Base-by-base conservation (phyloP, 2,888 invertebrate genomes). In the Blastobasis adustella region DNA sequence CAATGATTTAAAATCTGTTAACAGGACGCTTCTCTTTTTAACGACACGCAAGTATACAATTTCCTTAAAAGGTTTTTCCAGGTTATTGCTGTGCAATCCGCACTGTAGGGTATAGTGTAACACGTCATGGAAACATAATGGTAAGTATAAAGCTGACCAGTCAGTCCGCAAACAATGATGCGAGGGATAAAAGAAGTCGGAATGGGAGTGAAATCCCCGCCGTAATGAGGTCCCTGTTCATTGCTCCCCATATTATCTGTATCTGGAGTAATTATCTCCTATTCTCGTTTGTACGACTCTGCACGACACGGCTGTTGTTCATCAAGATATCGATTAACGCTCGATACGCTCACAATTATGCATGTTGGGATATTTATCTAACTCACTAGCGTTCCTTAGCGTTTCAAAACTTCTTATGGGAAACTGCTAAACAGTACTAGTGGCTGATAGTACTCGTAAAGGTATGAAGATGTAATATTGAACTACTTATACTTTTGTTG, bases 1-100 rank as follows among this genome's bases (percentile, higher is more conserved):
- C 86, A 86, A 87, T 88, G 88, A 88, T 88, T 88, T 88, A 88
- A 88, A 88, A 88, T 87, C 87, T 87, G 88, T 88, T 88, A 87
- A 88, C 88, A 87, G 86, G 79, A 81, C 82, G 84, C 69, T 87
- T 80, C 82, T 87, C 85, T 87, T 87, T 88, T 88, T 87, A 86
- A 86, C 84, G 84, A 87, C 86, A 85, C 23, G 23, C 23, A 23
- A 78, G 85, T 85, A 83, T 83, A 83, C 86, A 82, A 87, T 88
- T 84, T 84, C 88, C 86, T 83, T 88, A 87, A 85, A 88, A 82
- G 88, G 87, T 73, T 76, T 60, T 79, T 73, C 70, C 75, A 81
- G 82, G 83, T 85, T 79, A 85, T 83, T 78, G 73, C 63, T 70
- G 73, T 73, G 73, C 78, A 73, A 74, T 78, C 74, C 70, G 76